Evolutionary conservation across 2,113 vertebrate species (phyloP).

Genomic region (Leptobrachium leishanense): DNA sequence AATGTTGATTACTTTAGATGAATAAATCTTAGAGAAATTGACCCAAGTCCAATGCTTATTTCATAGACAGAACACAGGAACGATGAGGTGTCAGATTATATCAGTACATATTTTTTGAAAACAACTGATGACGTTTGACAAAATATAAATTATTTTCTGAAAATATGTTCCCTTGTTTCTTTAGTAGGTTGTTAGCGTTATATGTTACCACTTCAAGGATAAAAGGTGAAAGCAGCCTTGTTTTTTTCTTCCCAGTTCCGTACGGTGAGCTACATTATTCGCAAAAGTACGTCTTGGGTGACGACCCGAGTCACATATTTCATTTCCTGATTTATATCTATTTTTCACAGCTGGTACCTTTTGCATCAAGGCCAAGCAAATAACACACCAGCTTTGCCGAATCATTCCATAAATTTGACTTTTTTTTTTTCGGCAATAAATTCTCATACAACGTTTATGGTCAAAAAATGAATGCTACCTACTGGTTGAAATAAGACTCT

Average conservation of each 20-base stretch:
- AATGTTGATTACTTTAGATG: constrained; percentile 41
- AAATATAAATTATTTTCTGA: not conserved
- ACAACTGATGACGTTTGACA: constrained; percentile 31
- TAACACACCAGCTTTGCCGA: constrained; percentile 22
- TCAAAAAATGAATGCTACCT: not conserved
- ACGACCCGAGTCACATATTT: constrained; percentile 4
- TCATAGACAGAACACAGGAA: constrained; percentile 9
- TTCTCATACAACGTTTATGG: constrained; percentile 7
- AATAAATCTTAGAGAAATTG: constrained; percentile 39
- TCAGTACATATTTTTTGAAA: constrained; percentile 24
- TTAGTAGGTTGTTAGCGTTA: not conserved
- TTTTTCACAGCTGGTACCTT: not conserved
- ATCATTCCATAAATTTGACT: constrained; percentile 20
- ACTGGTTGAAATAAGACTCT: not conserved
- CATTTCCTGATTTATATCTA: constrained; percentile 29
- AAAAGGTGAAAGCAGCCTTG: constrained; percentile 20
- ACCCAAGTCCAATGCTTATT: constrained; percentile 33
- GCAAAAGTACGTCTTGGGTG: not conserved
- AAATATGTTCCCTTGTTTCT: not conserved
- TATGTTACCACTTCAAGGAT: constrained; percentile 18
- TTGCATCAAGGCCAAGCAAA: constrained; percentile 30
- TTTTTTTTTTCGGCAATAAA: constrained; percentile 8
- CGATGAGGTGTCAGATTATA: constrained; percentile 32
- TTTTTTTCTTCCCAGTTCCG: not conserved
- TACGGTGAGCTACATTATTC: constrained; percentile 6